Percentiles rank a stretch among this genome's conserved stretches.
Conservation (phyloP, 2,113 vertebrate species). For the Neolamprologus modestus region DNA sequence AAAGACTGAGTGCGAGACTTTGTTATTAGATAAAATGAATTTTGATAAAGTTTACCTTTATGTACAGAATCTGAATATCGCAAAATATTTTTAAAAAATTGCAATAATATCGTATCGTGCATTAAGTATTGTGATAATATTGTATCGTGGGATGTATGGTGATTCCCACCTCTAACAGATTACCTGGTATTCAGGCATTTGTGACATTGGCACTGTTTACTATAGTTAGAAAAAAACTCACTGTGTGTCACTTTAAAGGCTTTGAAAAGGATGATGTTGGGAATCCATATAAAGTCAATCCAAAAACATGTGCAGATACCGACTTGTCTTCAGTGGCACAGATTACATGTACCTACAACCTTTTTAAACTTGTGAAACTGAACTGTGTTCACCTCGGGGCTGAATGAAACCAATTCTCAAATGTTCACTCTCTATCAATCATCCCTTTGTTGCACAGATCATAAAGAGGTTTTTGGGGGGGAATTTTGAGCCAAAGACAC, state of each 20-base stretch:
- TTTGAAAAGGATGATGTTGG: not conserved
- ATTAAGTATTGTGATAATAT: rapidly evolving
- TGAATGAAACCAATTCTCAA: not conserved
- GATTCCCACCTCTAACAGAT: not conserved
- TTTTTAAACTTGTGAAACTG: not conserved
- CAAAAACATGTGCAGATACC: not conserved
- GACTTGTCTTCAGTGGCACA: not conserved
- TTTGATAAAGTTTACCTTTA: no score
- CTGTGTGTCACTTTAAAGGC: not conserved
- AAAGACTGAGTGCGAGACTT: no score
- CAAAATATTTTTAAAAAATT: no score
- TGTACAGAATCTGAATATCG: no score
- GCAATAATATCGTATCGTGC: no score
- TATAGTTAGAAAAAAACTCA: not conserved
- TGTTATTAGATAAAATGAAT: rapidly evolving
- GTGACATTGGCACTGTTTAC: rapidly evolving
- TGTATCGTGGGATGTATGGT: no score
- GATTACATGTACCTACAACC: not conserved
- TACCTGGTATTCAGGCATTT: not conserved
- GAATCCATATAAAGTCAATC: not conserved
- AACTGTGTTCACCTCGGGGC: not conserved
- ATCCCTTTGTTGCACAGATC: not conserved
- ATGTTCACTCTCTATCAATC: not conserved
- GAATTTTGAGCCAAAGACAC: not conserved
- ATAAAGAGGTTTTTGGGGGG: not conserved